phyloP scores from a whole-genome alignment of 2,113 vertebrate species.

The Indicator maculatus region DNA sequence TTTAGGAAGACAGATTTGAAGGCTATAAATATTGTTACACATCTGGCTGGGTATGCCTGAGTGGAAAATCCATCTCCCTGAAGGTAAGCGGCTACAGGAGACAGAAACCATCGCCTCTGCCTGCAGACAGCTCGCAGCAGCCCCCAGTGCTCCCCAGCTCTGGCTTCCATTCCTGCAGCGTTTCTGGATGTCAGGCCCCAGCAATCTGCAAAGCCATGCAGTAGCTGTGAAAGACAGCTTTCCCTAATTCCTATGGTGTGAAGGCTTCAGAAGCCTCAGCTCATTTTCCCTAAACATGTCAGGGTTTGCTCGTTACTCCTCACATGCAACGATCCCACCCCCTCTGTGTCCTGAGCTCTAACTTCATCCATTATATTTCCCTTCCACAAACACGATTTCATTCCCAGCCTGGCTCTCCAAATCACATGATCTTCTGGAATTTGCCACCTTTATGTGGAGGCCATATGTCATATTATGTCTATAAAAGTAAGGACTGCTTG shows the following conservation, averaged over 20 bases:
- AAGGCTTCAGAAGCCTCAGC: neutral
- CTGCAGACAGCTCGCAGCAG: neutral
- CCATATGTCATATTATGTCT: neutral
- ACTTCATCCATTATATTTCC: neutral
- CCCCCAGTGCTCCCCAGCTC: neutral
- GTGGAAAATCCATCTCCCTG: neutral
- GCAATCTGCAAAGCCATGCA: neutral
- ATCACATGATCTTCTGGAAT: neutral
- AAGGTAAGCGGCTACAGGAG: neutral
- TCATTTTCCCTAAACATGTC: neutral
- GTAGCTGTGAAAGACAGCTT: neutral
- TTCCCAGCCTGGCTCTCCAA: neutral
- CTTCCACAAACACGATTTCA: neutral
- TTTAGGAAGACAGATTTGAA: neutral
- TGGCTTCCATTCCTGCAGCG: fast-evolving
- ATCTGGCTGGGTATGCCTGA: neutral
- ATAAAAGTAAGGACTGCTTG: neutral
- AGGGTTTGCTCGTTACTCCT: neutral
- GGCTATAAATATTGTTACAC: neutral
- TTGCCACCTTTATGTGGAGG: neutral
- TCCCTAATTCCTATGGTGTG: neutral
- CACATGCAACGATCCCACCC: neutral
- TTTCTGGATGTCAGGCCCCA: neutral
- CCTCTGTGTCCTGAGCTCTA: fast-evolving
- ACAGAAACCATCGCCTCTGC: neutral